Conservation (phyloP, 2,888 invertebrate species). For the Pediacus dermestoides region DNA sequence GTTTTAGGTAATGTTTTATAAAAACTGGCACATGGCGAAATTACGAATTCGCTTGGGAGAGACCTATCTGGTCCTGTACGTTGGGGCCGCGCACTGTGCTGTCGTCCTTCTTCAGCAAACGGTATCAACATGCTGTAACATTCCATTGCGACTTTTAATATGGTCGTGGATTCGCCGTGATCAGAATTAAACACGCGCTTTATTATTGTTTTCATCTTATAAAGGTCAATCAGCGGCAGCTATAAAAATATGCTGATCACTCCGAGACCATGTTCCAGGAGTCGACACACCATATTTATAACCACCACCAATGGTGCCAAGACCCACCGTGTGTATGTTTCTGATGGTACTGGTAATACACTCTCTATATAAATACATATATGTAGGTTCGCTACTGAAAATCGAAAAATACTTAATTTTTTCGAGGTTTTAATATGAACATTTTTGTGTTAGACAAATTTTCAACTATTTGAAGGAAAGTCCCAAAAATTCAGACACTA, state of each 20-base stretch:
- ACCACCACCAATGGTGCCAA: too few relatives aligned
- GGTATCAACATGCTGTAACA: slow-evolving; percentile 38
- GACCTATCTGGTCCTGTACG: slow-evolving; percentile 29
- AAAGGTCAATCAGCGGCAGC: slow-evolving; percentile 26
- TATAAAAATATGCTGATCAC: slow-evolving; percentile 26
- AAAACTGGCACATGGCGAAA: slow-evolving; percentile 44
- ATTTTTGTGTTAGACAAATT: too few relatives aligned
- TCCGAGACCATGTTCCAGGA: too few relatives aligned
- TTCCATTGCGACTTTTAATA: slow-evolving; percentile 38
- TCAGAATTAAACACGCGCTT: slow-evolving; percentile 28
- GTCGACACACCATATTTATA: too few relatives aligned
- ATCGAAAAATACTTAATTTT: too few relatives aligned
- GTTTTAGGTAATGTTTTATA: slow-evolving; percentile 45
- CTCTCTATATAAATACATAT: too few relatives aligned
- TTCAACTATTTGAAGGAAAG: too few relatives aligned
- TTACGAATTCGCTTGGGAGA: slow-evolving; percentile 38
- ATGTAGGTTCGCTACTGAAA: too few relatives aligned
- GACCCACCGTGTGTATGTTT: too few relatives aligned
- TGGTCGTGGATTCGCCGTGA: slow-evolving; percentile 27
- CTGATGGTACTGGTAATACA: too few relatives aligned
- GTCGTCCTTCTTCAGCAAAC: slow-evolving; percentile 29
- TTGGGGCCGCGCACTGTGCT: slow-evolving; percentile 8
- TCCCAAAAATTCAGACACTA: too few relatives aligned
- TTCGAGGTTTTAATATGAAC: too few relatives aligned
- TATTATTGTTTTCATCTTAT: slow-evolving; percentile 26